Conservation (phyloP, 2,797 vertebrate genomes). For the Lutjanus campechanus region DNA sequence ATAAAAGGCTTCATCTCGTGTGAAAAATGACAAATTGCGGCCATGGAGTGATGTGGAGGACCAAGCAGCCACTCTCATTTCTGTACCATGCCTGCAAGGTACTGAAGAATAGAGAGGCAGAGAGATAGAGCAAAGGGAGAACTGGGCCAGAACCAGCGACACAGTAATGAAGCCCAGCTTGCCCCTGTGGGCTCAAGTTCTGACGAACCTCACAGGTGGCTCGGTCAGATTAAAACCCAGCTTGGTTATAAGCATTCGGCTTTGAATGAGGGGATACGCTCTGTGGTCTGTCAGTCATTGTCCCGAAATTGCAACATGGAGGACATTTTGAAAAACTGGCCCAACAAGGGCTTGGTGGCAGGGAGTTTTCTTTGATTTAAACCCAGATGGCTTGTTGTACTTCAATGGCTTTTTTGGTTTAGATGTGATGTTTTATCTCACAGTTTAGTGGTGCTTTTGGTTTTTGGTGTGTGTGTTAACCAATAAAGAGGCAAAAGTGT, state of each 20-base stretch:
- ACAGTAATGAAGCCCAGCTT: slow-evolving; percentile 84
- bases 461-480: slow-evolving; percentile 19
- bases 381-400: slow-evolving; percentile 68
- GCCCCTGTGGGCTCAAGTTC: slow-evolving; percentile 83
- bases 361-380: slow-evolving; percentile 74
- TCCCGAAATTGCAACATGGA: slow-evolving; percentile 76
- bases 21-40: slow-evolving; percentile 90
- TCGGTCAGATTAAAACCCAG: slow-evolving; percentile 84
- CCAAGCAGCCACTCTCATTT: slow-evolving; percentile 80
- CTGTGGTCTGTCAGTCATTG: slow-evolving; percentile 79
- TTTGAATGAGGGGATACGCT: slow-evolving; percentile 78
- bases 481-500: slow-evolving; percentile 10
- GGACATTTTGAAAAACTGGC: slow-evolving; percentile 69
- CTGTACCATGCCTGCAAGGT: slow-evolving; percentile 82
- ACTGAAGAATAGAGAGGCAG: slow-evolving; percentile 76
- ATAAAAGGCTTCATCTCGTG: slow-evolving; percentile 90
- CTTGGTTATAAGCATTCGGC: slow-evolving; percentile 72
- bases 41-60: slow-evolving; percentile 84
- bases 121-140: slow-evolving; percentile 79
- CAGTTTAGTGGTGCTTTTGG: slow-evolving; percentile 17
- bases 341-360: slow-evolving; percentile 66
- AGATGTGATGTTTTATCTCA: slow-evolving; percentile 35
- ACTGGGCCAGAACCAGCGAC: slow-evolving; percentile 81
- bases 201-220: slow-evolving; percentile 86
- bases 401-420: slow-evolving; percentile 49